Evolutionary conservation across 2,888 invertebrate species (phyloP).

Genomic region (Bursaphelenchus okinawaensis): DNA sequence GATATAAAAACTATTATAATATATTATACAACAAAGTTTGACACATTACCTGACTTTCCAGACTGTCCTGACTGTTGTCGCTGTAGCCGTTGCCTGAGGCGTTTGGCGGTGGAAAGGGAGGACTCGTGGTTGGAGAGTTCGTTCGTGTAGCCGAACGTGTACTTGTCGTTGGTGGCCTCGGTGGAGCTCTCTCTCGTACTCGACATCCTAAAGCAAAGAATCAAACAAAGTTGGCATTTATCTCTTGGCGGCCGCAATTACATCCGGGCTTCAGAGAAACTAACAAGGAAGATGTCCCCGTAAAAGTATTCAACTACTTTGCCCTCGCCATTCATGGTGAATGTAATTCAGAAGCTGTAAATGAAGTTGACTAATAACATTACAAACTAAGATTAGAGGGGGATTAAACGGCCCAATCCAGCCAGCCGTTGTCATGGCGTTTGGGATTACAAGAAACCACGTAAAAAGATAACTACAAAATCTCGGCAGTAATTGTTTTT

Average conservation of each 20-base stretch:
- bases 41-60: constrained; percentile 5
- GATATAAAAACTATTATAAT: too few relatives aligned
- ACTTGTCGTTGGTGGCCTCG: constrained; percentile 43
- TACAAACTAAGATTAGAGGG: neutral
- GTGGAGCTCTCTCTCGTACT: constrained; percentile 51
- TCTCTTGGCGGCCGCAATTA: neutral
- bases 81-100: constrained; percentile 52
- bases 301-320: neutral
- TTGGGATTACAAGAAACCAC: neutral
- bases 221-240: too few relatives aligned
- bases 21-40: too few relatives aligned
- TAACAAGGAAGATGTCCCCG: neutral
- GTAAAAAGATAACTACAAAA: neutral
- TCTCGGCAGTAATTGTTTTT: neutral
- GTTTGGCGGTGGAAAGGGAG: constrained; percentile 54
- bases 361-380: neutral
- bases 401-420: neutral
- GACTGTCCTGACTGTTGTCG: constrained; percentile 51
- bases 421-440: neutral
- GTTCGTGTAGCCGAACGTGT: constrained; percentile 55
- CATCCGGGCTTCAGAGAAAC: neutral
- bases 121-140: constrained; percentile 50
- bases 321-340: neutral
- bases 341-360: neutral
- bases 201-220: constrained; percentile 28